Evolutionary conservation across 2,888 invertebrate species (phyloP).

Genomic region (Megaustenia siamemsis): DNA sequence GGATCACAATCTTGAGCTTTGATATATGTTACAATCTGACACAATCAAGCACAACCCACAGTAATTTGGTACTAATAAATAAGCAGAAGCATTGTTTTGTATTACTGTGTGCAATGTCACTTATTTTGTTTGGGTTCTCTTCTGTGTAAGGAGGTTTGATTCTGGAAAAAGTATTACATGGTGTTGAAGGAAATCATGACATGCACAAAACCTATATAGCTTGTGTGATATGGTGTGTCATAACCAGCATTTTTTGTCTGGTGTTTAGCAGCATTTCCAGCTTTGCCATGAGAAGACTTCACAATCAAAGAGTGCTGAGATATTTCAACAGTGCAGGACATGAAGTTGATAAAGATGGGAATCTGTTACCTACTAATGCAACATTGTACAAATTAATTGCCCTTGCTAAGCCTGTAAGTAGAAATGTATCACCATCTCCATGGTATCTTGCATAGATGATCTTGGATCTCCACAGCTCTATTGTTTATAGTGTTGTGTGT

Average conservation of each 20-base stretch:
- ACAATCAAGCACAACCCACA: conserved; percentile 43
- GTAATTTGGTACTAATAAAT: not conserved
- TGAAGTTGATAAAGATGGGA: conserved; percentile 75
- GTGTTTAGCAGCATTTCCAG: conserved; percentile 64
- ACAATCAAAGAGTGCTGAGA: conserved; percentile 66
- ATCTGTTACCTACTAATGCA: conserved; percentile 67
- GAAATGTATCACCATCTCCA: not conserved
- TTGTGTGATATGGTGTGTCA: conserved; percentile 67
- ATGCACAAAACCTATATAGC: conserved; percentile 75
- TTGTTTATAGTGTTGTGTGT: too few relatives aligned
- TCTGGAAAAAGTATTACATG: conserved; percentile 64
- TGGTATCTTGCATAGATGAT: too few relatives aligned
- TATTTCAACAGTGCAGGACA: conserved; percentile 69
- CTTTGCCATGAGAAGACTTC: conserved; percentile 67
- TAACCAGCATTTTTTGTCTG: conserved; percentile 69
- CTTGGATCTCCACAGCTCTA: too few relatives aligned
- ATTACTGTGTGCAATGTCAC: not conserved
- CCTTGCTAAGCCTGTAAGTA: conserved; percentile 75
- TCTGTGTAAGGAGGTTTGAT: conserved; percentile 66
- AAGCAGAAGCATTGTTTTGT: not conserved
- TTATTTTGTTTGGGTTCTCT: conserved; percentile 31
- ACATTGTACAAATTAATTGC: conserved; percentile 67
- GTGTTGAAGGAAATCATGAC: conserved; percentile 59
- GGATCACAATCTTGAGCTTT: conserved; percentile 56
- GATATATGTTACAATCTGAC: conserved; percentile 63